Conservation (phyloP, 2,888 invertebrate species). For the Nomada ruficornis region DNA sequence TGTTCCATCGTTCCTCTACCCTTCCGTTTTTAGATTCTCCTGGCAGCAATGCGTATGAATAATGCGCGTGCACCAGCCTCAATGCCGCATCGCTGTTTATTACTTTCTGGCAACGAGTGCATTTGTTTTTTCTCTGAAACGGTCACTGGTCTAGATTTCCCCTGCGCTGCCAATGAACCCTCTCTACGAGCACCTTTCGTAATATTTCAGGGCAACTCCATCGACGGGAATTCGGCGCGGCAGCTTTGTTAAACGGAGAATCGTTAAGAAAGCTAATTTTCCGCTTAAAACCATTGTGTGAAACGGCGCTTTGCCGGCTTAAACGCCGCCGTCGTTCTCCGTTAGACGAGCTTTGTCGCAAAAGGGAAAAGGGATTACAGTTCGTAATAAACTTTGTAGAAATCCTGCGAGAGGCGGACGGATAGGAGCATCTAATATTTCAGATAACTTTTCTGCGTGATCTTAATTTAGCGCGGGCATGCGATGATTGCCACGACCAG, state of each 20-base stretch:
- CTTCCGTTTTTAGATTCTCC: slow-evolving; percentile 18
- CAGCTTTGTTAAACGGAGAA: slow-evolving; percentile 51
- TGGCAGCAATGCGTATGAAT: slow-evolving; percentile 29
- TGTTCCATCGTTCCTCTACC: slow-evolving; percentile 32
- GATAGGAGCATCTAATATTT: slow-evolving; percentile 54
- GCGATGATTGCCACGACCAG: background rate
- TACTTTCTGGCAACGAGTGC: background rate
- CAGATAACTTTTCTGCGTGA: slow-evolving; percentile 40
- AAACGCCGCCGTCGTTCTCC: slow-evolving; percentile 61
- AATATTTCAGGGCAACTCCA: slow-evolving; percentile 34
- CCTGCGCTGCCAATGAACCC: background rate
- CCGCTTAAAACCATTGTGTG: slow-evolving; percentile 56
- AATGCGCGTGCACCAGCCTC: slow-evolving; percentile 6
- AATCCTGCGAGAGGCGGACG: slow-evolving; percentile 28
- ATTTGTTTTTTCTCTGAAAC: background rate
- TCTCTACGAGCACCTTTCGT: background rate
- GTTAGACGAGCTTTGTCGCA: slow-evolving; percentile 58
- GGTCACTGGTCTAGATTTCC: background rate
- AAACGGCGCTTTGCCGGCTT: slow-evolving; percentile 58
- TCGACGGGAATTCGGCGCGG: slow-evolving; percentile 2
- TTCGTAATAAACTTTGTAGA: slow-evolving; percentile 65
- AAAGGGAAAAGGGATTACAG: slow-evolving; percentile 66
- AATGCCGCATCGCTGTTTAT: slow-evolving; percentile 7
- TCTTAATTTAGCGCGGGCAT: slow-evolving; percentile 15
- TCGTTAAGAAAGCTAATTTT: slow-evolving; percentile 64